Percentiles rank a stretch among this genome's conserved stretches.
Evolutionary conservation across 2,797 vertebrate species (phyloP).

Genomic region (Sebastes hubbsi): DNA sequence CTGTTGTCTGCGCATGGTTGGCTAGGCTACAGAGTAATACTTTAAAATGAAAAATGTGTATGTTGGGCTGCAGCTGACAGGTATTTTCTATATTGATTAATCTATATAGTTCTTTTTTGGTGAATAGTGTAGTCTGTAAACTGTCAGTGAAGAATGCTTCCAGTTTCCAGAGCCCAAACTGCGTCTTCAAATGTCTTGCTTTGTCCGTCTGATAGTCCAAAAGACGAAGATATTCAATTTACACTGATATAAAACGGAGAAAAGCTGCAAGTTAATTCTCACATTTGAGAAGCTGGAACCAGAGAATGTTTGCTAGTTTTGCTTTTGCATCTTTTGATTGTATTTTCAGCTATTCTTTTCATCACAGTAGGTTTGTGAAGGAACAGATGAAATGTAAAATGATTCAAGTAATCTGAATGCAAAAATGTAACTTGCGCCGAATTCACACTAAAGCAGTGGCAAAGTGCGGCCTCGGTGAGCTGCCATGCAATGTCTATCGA

Average conservation of each 20-base stretch:
- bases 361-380: neutral
- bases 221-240: neutral
- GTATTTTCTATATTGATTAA: neutral
- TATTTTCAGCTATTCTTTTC: neutral
- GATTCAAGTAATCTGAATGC: neutral
- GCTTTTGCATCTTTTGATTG: neutral
- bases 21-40: conserved; percentile 20
- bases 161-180: neutral
- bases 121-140: neutral
- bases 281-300: neutral
- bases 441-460: no score
- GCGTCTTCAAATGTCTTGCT: neutral
- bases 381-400: neutral
- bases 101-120: neutral
- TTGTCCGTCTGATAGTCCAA: neutral
- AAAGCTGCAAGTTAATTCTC: neutral
- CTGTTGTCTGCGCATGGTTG: conserved; percentile 30
- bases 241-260: neutral
- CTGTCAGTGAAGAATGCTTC: neutral
- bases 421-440: neutral
- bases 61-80: neutral
- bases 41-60: conserved; percentile 8
- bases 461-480: no score
- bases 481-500: no score
- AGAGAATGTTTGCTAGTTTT: neutral